Evolutionary conservation across 1,140 invertebrate species (phyloP), one percentile per base, ranked within the genome.

Genomic region (Schlechtendalia chinensis): DNA sequence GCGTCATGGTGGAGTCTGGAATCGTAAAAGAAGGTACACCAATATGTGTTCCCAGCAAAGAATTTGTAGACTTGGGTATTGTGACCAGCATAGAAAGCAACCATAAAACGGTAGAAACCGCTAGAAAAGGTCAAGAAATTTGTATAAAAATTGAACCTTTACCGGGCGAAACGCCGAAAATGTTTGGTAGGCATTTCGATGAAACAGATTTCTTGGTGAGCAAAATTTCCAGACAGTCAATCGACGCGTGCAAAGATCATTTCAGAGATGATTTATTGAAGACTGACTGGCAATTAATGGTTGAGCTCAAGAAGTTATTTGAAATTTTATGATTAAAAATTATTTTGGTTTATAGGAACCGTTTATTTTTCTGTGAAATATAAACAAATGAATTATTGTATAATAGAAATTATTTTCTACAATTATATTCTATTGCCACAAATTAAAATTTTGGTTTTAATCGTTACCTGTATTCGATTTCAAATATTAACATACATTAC

Each of bases 191-290:
- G 82, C 98, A 99, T 88, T 99, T 99, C 88, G 97, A 98, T 84
- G 92, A 96, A 83, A 96, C 92, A 32, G 98, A 99, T 86, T 88
- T 96, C 84, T 89, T 99, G 53, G 90, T 98, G 83, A 98, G 96
- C 88, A 98, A 97, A 95, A 99, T 99, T 85, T 95, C 93, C 32
- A 90, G 98, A 74, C 93, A 97, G 84, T 98, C 96, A 59, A 99
- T 99, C 84, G 97, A 99, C 87, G 96, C 96, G 5, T 98, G 98
- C 87, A 99, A 99, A 87, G 93, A 98, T 82, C 98, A 99, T 88
- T 99, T 99, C 90, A 90, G 98, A 80, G 96, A 98, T 83, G 98
- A 99, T 86, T 89, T 99, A 75, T 86, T 92, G 82, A 99, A 99
- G 87, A 90, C 91, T 72, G 98, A 99, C 85, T 99, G 98, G 98